Percentiles rank a stretch among this genome's conserved stretches.
Evolutionary conservation across 2,113 vertebrate species (phyloP).

Genomic region (Heliornis fulica): DNA sequence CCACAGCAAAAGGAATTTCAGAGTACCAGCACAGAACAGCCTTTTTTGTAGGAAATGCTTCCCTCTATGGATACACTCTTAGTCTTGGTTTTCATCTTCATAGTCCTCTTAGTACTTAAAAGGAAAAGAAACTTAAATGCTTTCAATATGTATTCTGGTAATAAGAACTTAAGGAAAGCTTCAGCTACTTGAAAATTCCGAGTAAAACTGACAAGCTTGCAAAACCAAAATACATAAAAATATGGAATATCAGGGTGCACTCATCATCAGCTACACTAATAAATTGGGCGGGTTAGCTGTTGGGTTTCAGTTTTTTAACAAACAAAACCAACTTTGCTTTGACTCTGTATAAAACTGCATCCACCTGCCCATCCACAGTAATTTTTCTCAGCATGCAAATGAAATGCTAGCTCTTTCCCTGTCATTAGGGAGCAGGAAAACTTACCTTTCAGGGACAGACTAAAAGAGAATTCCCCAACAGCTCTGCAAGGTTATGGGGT

Average conservation of each 20-base stretch:
- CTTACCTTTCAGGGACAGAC: neutral
- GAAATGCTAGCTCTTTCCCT: neutral
- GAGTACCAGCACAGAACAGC: neutral
- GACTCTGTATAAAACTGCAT: neutral
- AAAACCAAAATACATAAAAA: neutral
- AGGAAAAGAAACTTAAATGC: neutral
- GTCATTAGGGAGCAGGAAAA: neutral
- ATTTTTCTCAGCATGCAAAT: neutral
- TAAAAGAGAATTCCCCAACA: neutral
- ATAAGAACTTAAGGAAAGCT: neutral
- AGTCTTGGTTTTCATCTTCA: neutral
- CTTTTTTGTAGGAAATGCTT: neutral
- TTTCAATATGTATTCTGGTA: neutral
- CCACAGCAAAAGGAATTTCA: neutral
- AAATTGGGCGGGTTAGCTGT: neutral
- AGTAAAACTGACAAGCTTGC: neutral
- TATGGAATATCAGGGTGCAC: neutral
- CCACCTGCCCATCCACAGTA: neutral
- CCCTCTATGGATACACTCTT: neutral
- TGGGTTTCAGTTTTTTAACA: neutral
- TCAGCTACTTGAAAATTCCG: neutral
- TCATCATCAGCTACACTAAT: neutral
- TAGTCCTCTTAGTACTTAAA: neutral
- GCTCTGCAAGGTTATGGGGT: neutral
- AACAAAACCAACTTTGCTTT: neutral